These are phyloP conservation scores for Habroteleia sp. DNA, from an alignment of 2,888 invertebrate genomes.

Conservation along the genomic window DNA sequence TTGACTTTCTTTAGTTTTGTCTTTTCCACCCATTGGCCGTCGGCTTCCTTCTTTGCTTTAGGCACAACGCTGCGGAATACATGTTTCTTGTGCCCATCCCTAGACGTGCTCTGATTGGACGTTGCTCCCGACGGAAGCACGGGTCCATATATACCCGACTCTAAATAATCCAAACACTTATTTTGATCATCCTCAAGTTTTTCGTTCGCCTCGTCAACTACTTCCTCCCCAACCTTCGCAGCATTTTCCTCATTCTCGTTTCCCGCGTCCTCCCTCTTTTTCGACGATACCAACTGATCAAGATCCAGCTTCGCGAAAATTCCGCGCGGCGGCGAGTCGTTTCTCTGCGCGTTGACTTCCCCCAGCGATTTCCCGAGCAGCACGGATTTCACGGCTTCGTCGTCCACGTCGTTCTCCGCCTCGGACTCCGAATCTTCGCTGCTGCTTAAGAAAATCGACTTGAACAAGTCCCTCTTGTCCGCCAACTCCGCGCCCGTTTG, in stretches of 20 bases:
- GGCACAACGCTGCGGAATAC: slow-evolving; percentile 71
- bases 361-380: slow-evolving; percentile 77
- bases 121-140: too few species aligned
- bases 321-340: slow-evolving; percentile 87
- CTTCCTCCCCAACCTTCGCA: too few species aligned
- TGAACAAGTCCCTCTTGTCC: slow-evolving; percentile 92
- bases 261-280: too few species aligned
- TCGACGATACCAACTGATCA: slow-evolving; percentile 81
- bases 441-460: slow-evolving; percentile 93
- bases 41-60: slow-evolving; percentile 62
- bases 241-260: too few species aligned
- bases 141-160: too few species aligned
- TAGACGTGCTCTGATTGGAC: too few species aligned
- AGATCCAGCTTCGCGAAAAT: slow-evolving; percentile 87
- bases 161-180: too few species aligned
- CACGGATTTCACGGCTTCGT: slow-evolving; percentile 70
- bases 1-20: slow-evolving; percentile 72
- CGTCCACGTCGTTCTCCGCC: slow-evolving; percentile 75
- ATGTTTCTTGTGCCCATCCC: too few species aligned
- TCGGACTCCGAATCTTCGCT: slow-evolving; percentile 85
- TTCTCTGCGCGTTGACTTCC: slow-evolving; percentile 84
- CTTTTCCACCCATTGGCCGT: slow-evolving; percentile 74
- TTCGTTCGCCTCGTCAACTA: too few species aligned
- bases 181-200: too few species aligned
- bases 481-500: too few species aligned